Evolutionary conservation across 1,140 invertebrate species (phyloP), one percentile per base, ranked within the genome.

Genomic region (Drosophila nigromelanica): DNA sequence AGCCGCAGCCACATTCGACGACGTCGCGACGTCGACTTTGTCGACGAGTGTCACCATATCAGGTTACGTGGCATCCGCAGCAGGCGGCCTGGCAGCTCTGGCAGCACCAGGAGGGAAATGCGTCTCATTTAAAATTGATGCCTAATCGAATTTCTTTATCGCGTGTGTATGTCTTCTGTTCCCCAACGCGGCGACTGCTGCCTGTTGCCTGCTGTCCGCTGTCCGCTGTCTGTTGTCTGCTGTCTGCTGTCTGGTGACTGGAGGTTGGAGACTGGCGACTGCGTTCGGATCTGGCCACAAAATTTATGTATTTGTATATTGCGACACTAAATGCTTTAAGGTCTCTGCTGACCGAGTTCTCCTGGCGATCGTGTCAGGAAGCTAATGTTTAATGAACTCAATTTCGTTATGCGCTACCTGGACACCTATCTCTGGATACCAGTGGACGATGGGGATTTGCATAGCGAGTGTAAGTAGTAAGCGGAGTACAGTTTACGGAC

Each of bases 121-220:
- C 78, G 80, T 89, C 85, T 89, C 85, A 89, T 89, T 89, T 89
- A 89, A 86, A 89, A 89, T 89, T 86, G 86, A 90, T 90, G 86
- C 87, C 78, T 90, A 90, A 90, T 90, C 86, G 86, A 90, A 89
- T 89, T 89, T 89, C 85, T 89, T 89, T 89, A 89, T 89, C 85
- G 85, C 80, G 86, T 89, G 86, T 90, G 85, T 86, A 89, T 89
- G 86, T 85, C 79, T 81, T 87, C 68, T 75, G 54, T 64, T 73
- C 27, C 56, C 56, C 45, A 39, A 59, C 69, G 66, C 39, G 64
- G 21, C 58, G 48, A 50, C 42, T 30, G 54, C 24, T 33, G 18
- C 47, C 48, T 60, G 56, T 10, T 42, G 43, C 24, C 68, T 15
- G 50, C 5, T 47, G 43, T 7, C 27, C 11, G 43, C 48, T 35